Evolutionary conservation across 1,140 invertebrate species (phyloP), one percentile per base, ranked within the genome.

Genomic region (Archivesica marissinica): DNA sequence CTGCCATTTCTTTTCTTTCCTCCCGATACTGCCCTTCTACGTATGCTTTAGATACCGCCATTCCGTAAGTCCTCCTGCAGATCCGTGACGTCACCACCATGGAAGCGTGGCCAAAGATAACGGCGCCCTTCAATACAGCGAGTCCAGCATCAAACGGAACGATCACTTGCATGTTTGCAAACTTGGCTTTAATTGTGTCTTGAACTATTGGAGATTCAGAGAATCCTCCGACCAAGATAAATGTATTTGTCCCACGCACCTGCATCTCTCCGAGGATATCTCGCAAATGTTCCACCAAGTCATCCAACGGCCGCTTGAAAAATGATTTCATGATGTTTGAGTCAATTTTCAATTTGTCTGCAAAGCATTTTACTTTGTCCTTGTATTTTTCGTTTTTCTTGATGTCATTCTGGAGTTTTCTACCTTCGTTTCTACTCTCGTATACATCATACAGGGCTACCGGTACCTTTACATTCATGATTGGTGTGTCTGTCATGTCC

Each of bases 81-180:
- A 83, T 44, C 9, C 80, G 80, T 44, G 80, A 83, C 7, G 68
- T 75, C 20, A 83, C 33, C 23, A 75, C 68, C 50, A 83, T 50
- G 1, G 80, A 70, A 0, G 35, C 44, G 30, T 83, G 80, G 17
- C 80, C 80, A 50, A 74, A 83, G 2, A 86, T 79, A 1, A 86
- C 84, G 13, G 84, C 84, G 9, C 84, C 84, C 41, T 80, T 86
- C 76, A 86, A n/a, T 17, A 86, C 84, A 23, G 84, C 76, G 0
- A 86, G 70, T 7, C 76, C 84, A 23, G 84, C 76, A 47, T 83
- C 80, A 28, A 79, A 72, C 11, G 84, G 84, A 44, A 72, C 72
- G 2, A 85, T 39, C 3, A 85, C 83, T 13, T 38, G 52, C 83
- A 85, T 78, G 38, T 77, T 77, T 25, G 83, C 44, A 44, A 85